Percentiles rank a stretch among this genome's conserved stretches.
phyloP scores from a whole-genome alignment of 2,797 vertebrate species.

The Platalea minor region DNA sequence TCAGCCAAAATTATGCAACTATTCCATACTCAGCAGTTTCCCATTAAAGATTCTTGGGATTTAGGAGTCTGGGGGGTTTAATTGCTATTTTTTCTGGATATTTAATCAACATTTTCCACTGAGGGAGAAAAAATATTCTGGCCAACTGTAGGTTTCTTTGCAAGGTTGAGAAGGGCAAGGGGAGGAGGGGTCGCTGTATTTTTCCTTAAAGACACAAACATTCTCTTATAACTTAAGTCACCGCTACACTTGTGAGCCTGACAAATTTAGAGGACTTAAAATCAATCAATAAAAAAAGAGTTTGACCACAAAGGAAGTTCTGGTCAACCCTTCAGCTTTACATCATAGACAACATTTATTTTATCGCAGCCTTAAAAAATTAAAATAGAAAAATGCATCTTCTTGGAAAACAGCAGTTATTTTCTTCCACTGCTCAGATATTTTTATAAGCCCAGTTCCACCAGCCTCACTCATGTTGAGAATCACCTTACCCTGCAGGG shows the following conservation, averaged over 20 bases:
- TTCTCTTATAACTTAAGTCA: constrained; percentile 45
- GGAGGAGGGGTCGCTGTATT: constrained; percentile 25
- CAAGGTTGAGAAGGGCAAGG: constrained; percentile 35
- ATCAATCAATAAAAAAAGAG: constrained; percentile 57
- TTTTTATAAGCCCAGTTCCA: constrained; percentile 62
- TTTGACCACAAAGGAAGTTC: constrained; percentile 54
- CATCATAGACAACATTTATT: constrained; percentile 67
- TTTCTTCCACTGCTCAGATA: constrained; percentile 59
- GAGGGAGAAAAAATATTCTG: constrained; percentile 1
- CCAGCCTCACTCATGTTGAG: constrained; percentile 21
- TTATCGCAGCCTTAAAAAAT: constrained; percentile 66
- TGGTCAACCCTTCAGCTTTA: constrained; percentile 44
- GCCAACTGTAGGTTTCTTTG: background rate
- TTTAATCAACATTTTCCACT: constrained; percentile 25
- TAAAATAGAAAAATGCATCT: constrained; percentile 69
- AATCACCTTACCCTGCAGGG: constrained; percentile 52
- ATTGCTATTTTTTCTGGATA: constrained; percentile 18
- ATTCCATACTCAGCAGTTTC: background rate
- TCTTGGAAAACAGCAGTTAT: constrained; percentile 69
- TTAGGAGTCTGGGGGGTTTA: background rate
- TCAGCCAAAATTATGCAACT: background rate
- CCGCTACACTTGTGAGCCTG: background rate
- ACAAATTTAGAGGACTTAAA: constrained; percentile 60
- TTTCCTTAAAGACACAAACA: constrained; percentile 63
- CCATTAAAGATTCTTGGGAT: background rate